These are phyloP conservation scores for Pegea sp. DNA, from an alignment of 23 tunicate species.

Conservation along the genomic window DNA sequence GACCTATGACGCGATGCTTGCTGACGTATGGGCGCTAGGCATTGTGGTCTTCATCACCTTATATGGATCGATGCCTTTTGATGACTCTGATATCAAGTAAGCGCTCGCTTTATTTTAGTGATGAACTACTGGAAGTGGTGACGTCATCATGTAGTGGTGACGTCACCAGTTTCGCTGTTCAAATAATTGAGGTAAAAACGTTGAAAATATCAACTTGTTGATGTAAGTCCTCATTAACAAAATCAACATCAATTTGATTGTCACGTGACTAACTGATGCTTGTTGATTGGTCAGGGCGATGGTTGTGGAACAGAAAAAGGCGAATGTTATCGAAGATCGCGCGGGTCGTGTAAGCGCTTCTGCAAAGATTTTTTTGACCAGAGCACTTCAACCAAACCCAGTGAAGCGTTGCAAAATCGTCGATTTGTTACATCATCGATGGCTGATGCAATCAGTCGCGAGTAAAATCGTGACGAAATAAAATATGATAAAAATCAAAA, in stretches of 20 bases:
- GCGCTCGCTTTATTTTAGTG: not conserved
- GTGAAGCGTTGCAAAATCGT: conserved; percentile 5
- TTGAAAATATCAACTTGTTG: not conserved
- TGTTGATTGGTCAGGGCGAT: conserved; percentile 15
- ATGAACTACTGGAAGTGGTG: not conserved
- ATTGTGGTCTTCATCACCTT: conserved; percentile 54
- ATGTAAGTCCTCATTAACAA: not conserved
- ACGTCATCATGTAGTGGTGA: not conserved
- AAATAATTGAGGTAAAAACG: not conserved
- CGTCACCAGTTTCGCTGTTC: not conserved
- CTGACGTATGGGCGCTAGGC: conserved; percentile 82
- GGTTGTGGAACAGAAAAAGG: conserved; percentile 27
- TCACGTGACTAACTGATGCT: too few species aligned
- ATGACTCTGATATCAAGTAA: conserved; percentile 71
- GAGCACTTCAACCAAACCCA: conserved; percentile 25
- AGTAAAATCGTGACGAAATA: too few species aligned
- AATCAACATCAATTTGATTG: not conserved
- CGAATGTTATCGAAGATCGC: conserved; percentile 7
- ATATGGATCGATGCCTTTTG: conserved; percentile 78
- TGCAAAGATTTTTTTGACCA: conserved; percentile 9
- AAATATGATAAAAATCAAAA: too few species aligned
- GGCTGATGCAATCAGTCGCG: too few species aligned
- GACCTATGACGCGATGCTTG: conserved; percentile 49
- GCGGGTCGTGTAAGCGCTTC: conserved; percentile 2
- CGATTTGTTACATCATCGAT: conserved; percentile 19